These are phyloP conservation scores for Idris sp. DNA, from an alignment of 1,140 invertebrate species.

Conservation along the genomic window DNA sequence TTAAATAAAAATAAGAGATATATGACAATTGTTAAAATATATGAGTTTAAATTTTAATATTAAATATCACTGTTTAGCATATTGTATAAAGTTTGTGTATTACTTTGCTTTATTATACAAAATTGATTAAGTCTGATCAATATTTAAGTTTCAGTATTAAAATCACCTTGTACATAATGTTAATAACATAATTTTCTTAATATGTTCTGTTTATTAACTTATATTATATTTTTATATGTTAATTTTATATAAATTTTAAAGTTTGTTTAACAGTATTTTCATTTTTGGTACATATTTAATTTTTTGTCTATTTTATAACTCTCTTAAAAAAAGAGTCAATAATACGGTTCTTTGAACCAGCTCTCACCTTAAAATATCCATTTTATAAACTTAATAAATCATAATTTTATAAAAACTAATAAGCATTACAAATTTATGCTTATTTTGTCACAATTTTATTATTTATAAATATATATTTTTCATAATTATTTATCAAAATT, in stretches of 20 bases:
- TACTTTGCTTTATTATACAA: conserved; percentile 8
- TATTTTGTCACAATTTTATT: too few species aligned
- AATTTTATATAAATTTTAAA: conserved; percentile 33
- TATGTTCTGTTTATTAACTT: conserved; percentile 32
- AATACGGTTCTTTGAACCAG: too few species aligned
- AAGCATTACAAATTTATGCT: too few species aligned
- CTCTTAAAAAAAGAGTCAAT: too few species aligned
- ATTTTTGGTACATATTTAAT: too few species aligned
- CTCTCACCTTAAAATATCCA: too few species aligned
- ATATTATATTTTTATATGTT: conserved; percentile 34
- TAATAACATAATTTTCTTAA: conserved; percentile 35
- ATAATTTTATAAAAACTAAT: too few species aligned
- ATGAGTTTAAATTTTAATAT: conserved; percentile 21
- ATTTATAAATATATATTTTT: too few species aligned
- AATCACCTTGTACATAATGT: conserved; percentile 34
- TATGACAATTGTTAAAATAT: conserved; percentile 24
- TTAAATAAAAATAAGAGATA: conserved; percentile 3
- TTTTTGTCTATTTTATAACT: too few species aligned
- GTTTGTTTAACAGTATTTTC: conserved; percentile 13
- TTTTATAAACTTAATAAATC: too few species aligned
- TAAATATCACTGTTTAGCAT: conserved; percentile 7
- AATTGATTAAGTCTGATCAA: conserved; percentile 12
- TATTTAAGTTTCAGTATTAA: conserved; percentile 45
- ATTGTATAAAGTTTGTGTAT: conserved; percentile 3
- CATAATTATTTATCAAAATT: too few species aligned